phyloP scores from a whole-genome alignment of 1,140 invertebrate genomes.

The Tetramorium alpestre region DNA sequence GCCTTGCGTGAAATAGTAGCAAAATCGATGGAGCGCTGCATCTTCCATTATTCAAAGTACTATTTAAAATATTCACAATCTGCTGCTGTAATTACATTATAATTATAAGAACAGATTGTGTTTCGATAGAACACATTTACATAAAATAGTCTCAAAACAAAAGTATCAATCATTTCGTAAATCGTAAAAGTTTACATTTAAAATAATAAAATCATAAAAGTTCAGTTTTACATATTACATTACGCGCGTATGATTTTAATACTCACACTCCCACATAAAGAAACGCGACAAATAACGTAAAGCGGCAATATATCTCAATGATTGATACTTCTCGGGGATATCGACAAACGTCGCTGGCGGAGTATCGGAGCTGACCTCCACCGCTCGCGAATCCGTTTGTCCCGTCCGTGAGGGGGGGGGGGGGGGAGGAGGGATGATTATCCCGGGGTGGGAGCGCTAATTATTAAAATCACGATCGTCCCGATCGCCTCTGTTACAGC shows the following conservation, averaged over 20 bases:
- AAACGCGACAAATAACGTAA: background rate
- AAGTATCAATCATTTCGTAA: too few species aligned
- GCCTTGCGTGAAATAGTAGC: too few species aligned
- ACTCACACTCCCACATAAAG: too few species aligned
- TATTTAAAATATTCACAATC: background rate
- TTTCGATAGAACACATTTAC: too few species aligned
- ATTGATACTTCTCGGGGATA: background rate
- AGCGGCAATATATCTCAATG: background rate
- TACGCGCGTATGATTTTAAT: background rate
- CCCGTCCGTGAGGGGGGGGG: too few species aligned
- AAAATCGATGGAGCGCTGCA: background rate
- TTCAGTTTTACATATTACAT: too few species aligned
- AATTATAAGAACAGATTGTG: background rate
- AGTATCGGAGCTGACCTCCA: background rate
- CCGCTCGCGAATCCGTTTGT: background rate
- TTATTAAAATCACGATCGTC: background rate
- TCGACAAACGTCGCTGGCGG: background rate
- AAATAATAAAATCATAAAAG: too few species aligned
- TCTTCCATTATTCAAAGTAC: background rate
- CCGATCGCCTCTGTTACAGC: constrained; percentile 78
- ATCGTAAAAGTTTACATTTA: too few species aligned
- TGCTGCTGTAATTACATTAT: background rate
- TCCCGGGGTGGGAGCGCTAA: background rate
- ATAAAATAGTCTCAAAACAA: too few species aligned
- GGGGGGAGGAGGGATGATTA: too few species aligned